phyloP scores from a whole-genome alignment of 1,140 invertebrate genomes.

The Cylas formicarius region DNA sequence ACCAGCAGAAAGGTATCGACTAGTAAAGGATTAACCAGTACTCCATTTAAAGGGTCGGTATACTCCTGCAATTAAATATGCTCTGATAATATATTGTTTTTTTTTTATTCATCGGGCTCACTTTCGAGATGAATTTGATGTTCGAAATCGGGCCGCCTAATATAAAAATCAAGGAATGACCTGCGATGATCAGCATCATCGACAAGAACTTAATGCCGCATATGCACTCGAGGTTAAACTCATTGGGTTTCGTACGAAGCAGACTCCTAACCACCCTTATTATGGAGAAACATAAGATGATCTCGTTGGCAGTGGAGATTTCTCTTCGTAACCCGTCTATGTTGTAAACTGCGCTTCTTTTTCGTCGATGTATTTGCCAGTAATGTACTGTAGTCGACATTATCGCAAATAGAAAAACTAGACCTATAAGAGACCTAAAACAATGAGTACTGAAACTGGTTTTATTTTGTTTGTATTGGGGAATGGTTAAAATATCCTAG shows the following conservation, averaged over 20 bases:
- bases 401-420: constrained; percentile 32
- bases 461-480: no score
- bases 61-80: constrained; percentile 28
- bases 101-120: constrained; percentile 41
- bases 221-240: constrained; percentile 54
- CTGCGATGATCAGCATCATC: constrained; percentile 56
- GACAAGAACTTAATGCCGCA: constrained; percentile 58
- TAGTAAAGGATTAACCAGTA: constrained; percentile 52
- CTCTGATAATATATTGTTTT: background rate
- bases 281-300: constrained; percentile 52
- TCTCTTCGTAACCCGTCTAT: constrained; percentile 15
- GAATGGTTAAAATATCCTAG: no score
- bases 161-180: constrained; percentile 56
- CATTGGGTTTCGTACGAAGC: constrained; percentile 51
- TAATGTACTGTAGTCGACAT: constrained; percentile 28
- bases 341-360: constrained; percentile 15
- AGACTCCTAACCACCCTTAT: constrained; percentile 54
- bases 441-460: no score
- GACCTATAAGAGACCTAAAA: constrained; percentile 32
- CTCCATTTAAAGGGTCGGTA: constrained; percentile 13
- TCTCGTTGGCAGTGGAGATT: constrained; percentile 32
- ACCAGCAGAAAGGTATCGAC: constrained; percentile 66
- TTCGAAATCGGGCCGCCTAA: constrained; percentile 58
- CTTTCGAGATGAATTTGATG: constrained; percentile 51
- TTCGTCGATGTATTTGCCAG: constrained; percentile 14